phyloP scores from a whole-genome alignment of 2,113 vertebrate species.

The Psettodes erumei region DNA sequence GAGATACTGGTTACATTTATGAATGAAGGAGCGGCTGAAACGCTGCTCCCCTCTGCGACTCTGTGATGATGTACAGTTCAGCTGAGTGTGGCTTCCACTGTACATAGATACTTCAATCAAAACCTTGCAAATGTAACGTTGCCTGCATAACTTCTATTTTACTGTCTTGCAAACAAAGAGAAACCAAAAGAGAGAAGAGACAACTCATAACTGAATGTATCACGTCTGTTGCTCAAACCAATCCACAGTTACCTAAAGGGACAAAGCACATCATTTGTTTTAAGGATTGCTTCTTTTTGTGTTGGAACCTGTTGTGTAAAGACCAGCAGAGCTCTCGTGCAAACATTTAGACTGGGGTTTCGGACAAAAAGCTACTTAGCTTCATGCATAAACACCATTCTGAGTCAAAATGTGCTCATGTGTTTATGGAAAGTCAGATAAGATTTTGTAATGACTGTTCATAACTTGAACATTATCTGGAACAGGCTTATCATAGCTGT shows the following conservation, averaged over 20 bases:
- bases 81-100: slow-evolving; percentile 66
- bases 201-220: slow-evolving; percentile 79
- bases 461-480: slow-evolving; percentile 2
- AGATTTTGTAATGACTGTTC: slow-evolving; percentile 27
- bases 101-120: slow-evolving; percentile 77
- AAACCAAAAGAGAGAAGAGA: slow-evolving; percentile 68
- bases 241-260: slow-evolving; percentile 48
- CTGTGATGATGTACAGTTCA: slow-evolving; percentile 62
- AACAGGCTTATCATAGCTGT: slow-evolving; percentile 14
- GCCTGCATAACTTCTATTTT: slow-evolving; percentile 82
- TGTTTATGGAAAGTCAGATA: slow-evolving; percentile 6
- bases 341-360: slow-evolving; percentile 27
- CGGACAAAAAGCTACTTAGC: neutral
- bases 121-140: slow-evolving; percentile 79
- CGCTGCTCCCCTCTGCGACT: slow-evolving; percentile 51
- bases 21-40: slow-evolving; percentile 28
- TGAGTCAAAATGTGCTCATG: neutral
- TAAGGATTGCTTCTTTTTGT: slow-evolving; percentile 18
- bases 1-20: slow-evolving; percentile 26
- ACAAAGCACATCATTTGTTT: slow-evolving; percentile 43
- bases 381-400: neutral
- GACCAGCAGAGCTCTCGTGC: slow-evolving; percentile 7
- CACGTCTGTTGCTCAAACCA: slow-evolving; percentile 74
- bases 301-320: slow-evolving; percentile 7
- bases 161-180: slow-evolving; percentile 81